Base-by-base conservation (phyloP, 1,140 invertebrate species). In the Pemphigus obesinymphae region DNA sequence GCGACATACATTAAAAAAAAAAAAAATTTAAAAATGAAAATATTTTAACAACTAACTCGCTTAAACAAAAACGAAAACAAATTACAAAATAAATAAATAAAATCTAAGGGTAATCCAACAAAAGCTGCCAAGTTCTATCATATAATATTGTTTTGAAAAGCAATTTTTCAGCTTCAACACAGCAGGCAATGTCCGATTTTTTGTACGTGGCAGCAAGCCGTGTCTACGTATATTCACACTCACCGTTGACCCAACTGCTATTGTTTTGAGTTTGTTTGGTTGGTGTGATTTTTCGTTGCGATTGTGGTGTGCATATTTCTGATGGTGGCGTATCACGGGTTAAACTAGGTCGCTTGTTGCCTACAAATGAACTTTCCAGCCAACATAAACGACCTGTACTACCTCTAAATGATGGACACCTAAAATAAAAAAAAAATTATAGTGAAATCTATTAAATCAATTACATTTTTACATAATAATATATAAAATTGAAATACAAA, bases 321-420 rank as follows among this genome's bases (percentile, higher is more conserved):
- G 88, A 68, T 90, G 91, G 83, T 92, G 89, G 40, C 93, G 93
- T 82, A 93, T 95, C 87, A 94, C 92, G 17, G 93, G 94, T 50
- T 95, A 94, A 84, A 95, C 87, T 10, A 0, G 76, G 76, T 15
- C 94, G 94, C 84, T 93, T 91, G 84, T 92, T 92, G 83, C 95
- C 92, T 83, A 96, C 94, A 88, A 96, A 96, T 82, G 94, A 95
- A 87, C 94, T 96, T 87, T 96, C 95, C 86, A 96, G 89, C 95
- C 95, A 96, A 86, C 93, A 95, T 84, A 90, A 86, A 83, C 88
- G 88, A 82, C 87, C 87, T 84, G 89, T 89, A 84, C 88, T 89
- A 85, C 88, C 86, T 80, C 85, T 84, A 15, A 86, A 85, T 11
- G 85, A 86, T 37, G 84, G 84, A 61, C 85, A 86, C 80, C 85